Percentiles rank a stretch among this genome's conserved stretches.
phyloP scores from a whole-genome alignment of 1,140 invertebrate species.

The silkworm (Bombyx mori) region DNA sequence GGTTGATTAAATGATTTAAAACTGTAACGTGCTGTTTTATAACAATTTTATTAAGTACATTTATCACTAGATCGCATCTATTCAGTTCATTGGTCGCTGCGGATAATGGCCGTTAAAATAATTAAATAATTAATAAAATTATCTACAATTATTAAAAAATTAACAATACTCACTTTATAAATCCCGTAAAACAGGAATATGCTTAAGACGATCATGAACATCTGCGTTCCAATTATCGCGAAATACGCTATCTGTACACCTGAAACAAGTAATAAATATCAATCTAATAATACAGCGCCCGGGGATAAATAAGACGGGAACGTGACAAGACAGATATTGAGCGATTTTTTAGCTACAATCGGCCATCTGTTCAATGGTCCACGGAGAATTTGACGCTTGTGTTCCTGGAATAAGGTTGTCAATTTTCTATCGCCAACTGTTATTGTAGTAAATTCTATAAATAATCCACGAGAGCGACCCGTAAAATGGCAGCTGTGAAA shows the following conservation, averaged over 20 bases:
- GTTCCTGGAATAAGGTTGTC: no score
- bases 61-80: no score
- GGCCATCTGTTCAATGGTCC: not conserved
- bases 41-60: no score
- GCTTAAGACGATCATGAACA: conserved; percentile 79
- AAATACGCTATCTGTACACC: conserved; percentile 83
- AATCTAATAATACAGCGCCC: not conserved
- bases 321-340: conserved; percentile 2
- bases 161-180: conserved; percentile 75
- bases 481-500: no score
- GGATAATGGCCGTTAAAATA: no score
- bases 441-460: no score
- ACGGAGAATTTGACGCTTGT: not conserved
- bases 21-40: no score
- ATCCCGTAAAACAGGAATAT: conserved; percentile 78
- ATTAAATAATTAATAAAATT: not conserved
- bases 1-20: no score
- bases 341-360: not conserved
- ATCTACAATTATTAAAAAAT: not conserved
- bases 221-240: conserved; percentile 80
- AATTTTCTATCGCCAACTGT: no score
- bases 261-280: conserved; percentile 57
- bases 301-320: not conserved
- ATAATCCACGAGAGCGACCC: no score
- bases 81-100: no score